Percentiles rank a stretch among this genome's conserved stretches.
These are phyloP conservation scores for Helarctos malayanus DNA, from an alignment of 2,797 vertebrate species.

Conservation along the genomic window DNA sequence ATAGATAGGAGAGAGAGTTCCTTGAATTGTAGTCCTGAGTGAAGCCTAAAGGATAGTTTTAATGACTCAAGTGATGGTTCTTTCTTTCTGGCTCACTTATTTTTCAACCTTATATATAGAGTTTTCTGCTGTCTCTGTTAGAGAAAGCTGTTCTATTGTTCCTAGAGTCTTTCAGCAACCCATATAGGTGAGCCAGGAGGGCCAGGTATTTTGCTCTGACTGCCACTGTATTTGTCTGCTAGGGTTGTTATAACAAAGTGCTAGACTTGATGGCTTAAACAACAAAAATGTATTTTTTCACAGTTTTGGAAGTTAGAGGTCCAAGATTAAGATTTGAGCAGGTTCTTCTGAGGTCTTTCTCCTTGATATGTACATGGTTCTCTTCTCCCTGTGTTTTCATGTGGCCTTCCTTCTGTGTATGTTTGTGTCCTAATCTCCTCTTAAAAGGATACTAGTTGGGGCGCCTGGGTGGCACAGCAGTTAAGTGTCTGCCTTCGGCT, in stretches of 20 bases:
- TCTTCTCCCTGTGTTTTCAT: not conserved
- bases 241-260: not conserved
- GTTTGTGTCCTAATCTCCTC: not conserved
- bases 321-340: no score
- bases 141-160: not conserved
- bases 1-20: not conserved
- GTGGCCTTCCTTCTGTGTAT: not conserved
- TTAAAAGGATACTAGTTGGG: not conserved
- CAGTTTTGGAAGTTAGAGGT: no score
- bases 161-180: not conserved
- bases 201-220: not conserved
- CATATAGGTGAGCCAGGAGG: not conserved
- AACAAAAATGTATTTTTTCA: not conserved
- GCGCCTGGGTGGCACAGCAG: no score
- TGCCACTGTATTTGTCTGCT: not conserved
- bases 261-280: not conserved
- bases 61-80: not conserved
- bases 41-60: slow-evolving; percentile 12
- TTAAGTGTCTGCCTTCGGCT: no score
- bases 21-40: not conserved
- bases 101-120: not conserved
- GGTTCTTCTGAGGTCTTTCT: not conserved
- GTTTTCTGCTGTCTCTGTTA: not conserved
- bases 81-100: not conserved
- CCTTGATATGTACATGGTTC: not conserved